phyloP scores from a whole-genome alignment of 2,113 vertebrate genomes.

The Brachypodius melanocephalos region DNA sequence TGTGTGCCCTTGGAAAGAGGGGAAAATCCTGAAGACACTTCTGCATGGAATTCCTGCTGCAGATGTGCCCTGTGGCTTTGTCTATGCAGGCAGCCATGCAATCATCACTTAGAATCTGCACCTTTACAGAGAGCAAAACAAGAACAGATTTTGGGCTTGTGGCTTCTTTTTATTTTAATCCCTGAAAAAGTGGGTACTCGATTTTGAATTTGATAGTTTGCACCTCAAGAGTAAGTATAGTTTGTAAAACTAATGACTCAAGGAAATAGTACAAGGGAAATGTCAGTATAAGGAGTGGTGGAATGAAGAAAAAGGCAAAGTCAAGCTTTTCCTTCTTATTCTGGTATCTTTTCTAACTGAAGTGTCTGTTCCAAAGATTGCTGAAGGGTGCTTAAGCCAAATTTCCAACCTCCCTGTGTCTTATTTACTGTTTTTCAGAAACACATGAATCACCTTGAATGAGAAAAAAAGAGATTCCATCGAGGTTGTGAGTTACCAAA shows the following conservation, averaged over 20 bases:
- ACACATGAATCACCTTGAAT: neutral
- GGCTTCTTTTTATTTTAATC: neutral
- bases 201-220: neutral
- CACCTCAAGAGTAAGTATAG: neutral
- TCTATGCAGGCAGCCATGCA: fast-evolving
- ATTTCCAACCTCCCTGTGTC: neutral
- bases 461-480: neutral
- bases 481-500: neutral
- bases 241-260: neutral
- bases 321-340: neutral
- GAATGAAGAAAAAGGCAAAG: neutral
- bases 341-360: neutral
- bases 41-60: neutral
- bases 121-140: neutral
- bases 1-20: neutral
- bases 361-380: neutral
- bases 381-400: neutral
- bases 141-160: neutral
- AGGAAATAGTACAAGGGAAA: neutral
- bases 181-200: neutral
- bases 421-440: neutral
- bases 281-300: neutral
- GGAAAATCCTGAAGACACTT: neutral
- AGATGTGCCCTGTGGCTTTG: fast-evolving
- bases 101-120: neutral